Percentiles rank a stretch among this genome's conserved stretches.
These are phyloP conservation scores for Eira barbara DNA, from an alignment of 2,113 vertebrate species.

Conservation along the genomic window DNA sequence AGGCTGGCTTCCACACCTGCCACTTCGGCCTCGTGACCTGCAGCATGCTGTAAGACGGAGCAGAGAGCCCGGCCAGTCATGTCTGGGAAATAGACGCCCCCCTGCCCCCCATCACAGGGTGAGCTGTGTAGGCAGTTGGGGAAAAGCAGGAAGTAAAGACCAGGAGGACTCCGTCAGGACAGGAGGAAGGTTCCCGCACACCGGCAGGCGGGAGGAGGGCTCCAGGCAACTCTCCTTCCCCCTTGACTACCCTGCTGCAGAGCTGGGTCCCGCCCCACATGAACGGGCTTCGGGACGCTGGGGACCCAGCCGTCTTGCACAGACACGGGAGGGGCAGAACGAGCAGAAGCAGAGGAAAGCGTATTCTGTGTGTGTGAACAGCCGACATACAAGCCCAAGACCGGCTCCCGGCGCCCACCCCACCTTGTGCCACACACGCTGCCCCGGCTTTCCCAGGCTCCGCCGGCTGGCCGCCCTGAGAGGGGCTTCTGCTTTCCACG, in stretches of 20 bases:
- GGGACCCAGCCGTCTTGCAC: background rate
- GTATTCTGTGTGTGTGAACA: rapidly evolving
- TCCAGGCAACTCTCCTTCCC: background rate
- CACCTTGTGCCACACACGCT: rapidly evolving
- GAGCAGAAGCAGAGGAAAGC: background rate
- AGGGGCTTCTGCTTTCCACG: background rate
- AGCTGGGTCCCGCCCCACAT: background rate
- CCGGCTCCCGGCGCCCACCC: background rate
- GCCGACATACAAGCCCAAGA: background rate
- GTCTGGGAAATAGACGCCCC: too few species aligned
- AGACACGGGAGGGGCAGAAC: background rate
- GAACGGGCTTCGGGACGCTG: rapidly evolving
- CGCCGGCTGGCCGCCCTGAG: rapidly evolving
- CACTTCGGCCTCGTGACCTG: background rate
- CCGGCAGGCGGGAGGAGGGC: rapidly evolving
- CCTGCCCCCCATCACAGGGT: rapidly evolving
- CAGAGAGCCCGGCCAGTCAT: too few species aligned
- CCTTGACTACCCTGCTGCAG: background rate
- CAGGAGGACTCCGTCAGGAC: background rate
- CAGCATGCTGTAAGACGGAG: background rate
- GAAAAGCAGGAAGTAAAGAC: background rate
- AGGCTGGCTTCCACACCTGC: background rate
- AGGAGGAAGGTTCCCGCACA: background rate
- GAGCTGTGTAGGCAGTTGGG: rapidly evolving
- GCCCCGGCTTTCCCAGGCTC: background rate